Evolutionary conservation across 92 coral and sea anemone species (phyloP).

Genomic region (Epizoanthus stellaris): DNA sequence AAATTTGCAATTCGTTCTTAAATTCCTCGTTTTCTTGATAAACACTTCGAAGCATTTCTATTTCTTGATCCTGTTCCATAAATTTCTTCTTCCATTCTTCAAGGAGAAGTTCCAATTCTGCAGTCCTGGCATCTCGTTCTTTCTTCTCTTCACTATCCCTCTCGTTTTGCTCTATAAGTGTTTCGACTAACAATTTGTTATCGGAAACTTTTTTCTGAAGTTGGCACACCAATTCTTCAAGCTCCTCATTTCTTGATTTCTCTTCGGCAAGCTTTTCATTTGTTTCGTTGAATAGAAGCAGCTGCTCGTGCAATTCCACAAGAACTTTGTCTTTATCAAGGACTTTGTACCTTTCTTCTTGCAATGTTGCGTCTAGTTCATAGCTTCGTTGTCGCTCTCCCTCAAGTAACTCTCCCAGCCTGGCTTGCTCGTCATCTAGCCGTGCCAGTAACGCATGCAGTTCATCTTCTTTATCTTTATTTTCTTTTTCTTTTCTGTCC

Average conservation of each 20-base stretch:
- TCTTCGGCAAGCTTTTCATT: conserved; percentile 54
- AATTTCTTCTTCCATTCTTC: conserved; percentile 51
- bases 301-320: conserved; percentile 21
- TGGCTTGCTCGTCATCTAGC: conserved; percentile 66
- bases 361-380: conserved; percentile 51
- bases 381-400: conserved; percentile 61
- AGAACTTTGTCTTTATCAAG: conserved; percentile 50
- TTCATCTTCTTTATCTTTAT: conserved; percentile 71
- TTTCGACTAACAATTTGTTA: conserved; percentile 30
- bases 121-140: conserved; percentile 47
- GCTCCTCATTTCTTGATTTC: conserved; percentile 61
- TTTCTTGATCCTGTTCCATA: conserved; percentile 53
- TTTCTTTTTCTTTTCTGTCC: conserved; percentile 60
- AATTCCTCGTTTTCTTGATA: conserved; percentile 49
- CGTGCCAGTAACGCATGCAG: conserved; percentile 59
- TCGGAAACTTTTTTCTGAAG: conserved; percentile 55
- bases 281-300: too few species aligned
- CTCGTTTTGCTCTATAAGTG: conserved; percentile 41
- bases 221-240: conserved; percentile 58
- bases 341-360: conserved; percentile 43
- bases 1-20: conserved; percentile 57
- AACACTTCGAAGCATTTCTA: conserved; percentile 29
- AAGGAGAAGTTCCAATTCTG: conserved; percentile 33
- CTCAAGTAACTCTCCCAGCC: conserved; percentile 64
- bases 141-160: conserved; percentile 46